These are phyloP conservation scores for Sarcophaga bullata DNA, from an alignment of 1,140 invertebrate species.

Conservation along the genomic window DNA sequence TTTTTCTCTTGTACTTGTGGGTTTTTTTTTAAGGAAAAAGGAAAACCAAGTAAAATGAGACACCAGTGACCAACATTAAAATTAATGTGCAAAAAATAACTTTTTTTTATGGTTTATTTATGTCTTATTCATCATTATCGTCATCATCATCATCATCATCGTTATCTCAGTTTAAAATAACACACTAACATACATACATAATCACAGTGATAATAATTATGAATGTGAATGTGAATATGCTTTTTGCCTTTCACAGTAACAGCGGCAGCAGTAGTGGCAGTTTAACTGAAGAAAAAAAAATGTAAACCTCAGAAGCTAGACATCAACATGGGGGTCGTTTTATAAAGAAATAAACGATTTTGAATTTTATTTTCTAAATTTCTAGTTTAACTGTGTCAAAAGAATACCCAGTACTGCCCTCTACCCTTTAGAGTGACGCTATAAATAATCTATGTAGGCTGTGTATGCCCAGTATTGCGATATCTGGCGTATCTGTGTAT, in stretches of 20 bases:
- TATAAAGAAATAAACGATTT: too few relatives aligned
- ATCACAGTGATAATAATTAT: background rate
- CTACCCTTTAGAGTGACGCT: too few relatives aligned
- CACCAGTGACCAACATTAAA: background rate
- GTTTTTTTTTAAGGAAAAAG: background rate
- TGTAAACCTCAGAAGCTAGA: background rate
- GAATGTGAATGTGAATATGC: background rate
- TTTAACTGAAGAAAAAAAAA: background rate
- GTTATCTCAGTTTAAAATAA: background rate
- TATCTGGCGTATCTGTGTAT: too few relatives aligned
- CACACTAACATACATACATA: slow-evolving; percentile 10
- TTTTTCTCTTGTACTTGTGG: too few relatives aligned
- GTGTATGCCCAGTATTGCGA: too few relatives aligned
- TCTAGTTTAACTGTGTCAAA: too few relatives aligned
- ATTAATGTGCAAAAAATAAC: background rate
- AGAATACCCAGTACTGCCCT: too few relatives aligned
- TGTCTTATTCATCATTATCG: background rate
- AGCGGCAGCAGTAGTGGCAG: background rate
- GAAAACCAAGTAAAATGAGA: background rate
- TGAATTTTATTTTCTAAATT: too few relatives aligned
- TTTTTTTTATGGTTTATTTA: background rate
- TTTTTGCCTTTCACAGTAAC: background rate
- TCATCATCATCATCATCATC: background rate
- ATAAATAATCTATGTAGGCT: too few relatives aligned
- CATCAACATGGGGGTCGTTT: too few relatives aligned